phyloP scores from a whole-genome alignment of 2,888 invertebrate genomes.

The Sisyra terminalis region DNA sequence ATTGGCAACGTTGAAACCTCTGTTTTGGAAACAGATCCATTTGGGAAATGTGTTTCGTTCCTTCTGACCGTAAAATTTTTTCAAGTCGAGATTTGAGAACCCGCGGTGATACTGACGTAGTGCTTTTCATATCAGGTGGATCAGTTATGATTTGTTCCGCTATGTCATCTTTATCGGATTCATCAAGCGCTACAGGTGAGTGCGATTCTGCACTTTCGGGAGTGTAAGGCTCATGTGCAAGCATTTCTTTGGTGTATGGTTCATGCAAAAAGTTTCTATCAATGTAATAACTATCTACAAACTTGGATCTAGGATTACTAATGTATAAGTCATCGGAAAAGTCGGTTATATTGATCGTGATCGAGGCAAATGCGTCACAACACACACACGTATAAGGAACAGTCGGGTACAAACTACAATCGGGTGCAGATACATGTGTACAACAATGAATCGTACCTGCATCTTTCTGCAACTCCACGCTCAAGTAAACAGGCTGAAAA shows the following conservation, averaged over 20 bases:
- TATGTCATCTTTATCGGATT: conserved; percentile 22
- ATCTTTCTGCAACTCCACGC: conserved; percentile 48
- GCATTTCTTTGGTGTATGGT: conserved; percentile 28
- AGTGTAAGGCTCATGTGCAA: conserved; percentile 53
- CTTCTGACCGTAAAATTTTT: conserved; percentile 22
- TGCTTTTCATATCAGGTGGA: conserved; percentile 11
- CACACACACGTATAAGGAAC: conserved; percentile 23
- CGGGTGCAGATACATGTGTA: conserved; percentile 26
- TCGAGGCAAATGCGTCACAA: conserved; percentile 26
- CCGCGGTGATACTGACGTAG: conserved; percentile 37
- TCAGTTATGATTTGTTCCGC: conserved; percentile 15
- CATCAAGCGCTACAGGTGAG: conserved; percentile 42
- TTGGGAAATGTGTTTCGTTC: not conserved
- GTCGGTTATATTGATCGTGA: conserved; percentile 26
- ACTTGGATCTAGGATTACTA: not conserved
- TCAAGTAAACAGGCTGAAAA: conserved; percentile 67
- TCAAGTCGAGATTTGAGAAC: conserved; percentile 44
- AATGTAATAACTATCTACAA: conserved; percentile 13
- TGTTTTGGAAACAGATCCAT: conserved; percentile 13
- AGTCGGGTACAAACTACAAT: conserved; percentile 28
- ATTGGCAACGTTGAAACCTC: conserved; percentile 18
- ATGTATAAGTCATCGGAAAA: conserved; percentile 20
- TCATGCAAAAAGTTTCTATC: conserved; percentile 33
- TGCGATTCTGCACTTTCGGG: conserved; percentile 70
- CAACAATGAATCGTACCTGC: conserved; percentile 61